Evolutionary conservation across 2,888 invertebrate species (phyloP), one percentile per base, ranked within the genome.

Genomic region (Coleophora flavipennella): DNA sequence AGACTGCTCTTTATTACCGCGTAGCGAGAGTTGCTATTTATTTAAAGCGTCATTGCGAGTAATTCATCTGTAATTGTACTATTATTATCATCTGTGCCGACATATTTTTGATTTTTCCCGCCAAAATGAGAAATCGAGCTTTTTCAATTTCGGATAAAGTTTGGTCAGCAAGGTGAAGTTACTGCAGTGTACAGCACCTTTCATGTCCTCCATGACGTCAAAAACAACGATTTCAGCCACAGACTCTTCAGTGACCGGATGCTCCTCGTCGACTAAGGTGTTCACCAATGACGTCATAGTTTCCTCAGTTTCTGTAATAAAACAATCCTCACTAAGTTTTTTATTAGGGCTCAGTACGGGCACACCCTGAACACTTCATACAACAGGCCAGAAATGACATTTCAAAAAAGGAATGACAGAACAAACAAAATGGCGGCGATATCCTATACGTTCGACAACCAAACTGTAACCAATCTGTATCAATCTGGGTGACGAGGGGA

Each of bases 201-300:
- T 70, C 2, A 81, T 68, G 47, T 79, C 78, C 26, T 69, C 63
- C 11, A 76, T 43, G 2, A 80, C 55, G 12, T 60, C 50, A 6
- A 36, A 13, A 0, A 67, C 29, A 13, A 62, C 55, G 29, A 83
- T 76, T 2, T 49, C 42, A 2, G 68, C 51, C 26, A 83, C 44
- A 3, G 63, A 56, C 12, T 71, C 70, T 1, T 46, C 36, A 1
- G 65, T 67, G 3, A 80, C 38, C 1, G 70, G 69, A 31, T 66
- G 55, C 0, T 67, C 50, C 0, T 65, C 67, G 33, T 67, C 68
- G 0, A 72, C 40, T 2, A 83, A 57, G 7, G 80, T 69, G 32
- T 70, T 72, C 10, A 83, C 66, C 1, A 83, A 55, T 0, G 77
- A 65, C 4, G 80, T 65, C 80, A 83, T 73, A 1, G 80, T 76